phyloP scores from a whole-genome alignment of 1,140 invertebrate species.

The Brachionus rotundiformis region DNA sequence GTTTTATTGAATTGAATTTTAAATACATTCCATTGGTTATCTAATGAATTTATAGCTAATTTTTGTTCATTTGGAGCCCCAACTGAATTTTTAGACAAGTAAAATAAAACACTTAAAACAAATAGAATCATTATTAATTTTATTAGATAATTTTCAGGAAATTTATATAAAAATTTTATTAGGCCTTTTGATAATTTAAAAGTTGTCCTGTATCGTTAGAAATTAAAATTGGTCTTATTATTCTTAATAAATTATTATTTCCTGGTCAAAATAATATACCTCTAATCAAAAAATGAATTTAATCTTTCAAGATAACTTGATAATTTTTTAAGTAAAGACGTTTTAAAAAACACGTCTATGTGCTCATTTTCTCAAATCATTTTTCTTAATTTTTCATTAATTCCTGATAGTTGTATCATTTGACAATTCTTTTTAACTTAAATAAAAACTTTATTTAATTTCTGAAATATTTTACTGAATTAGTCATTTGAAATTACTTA shows the following conservation, averaged over 20 bases:
- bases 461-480: too few species aligned
- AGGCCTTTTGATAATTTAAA: background rate
- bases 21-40: slow-evolving; percentile 29
- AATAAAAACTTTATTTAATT: too few species aligned
- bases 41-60: background rate
- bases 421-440: too few species aligned
- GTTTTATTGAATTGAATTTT: slow-evolving; percentile 8
- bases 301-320: background rate
- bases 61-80: background rate
- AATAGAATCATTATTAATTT: background rate
- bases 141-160: background rate
- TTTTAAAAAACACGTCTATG: too few species aligned
- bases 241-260: too few species aligned
- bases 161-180: background rate
- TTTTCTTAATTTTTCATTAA: background rate
- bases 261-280: background rate
- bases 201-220: background rate
- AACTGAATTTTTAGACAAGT: background rate
- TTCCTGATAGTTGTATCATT: too few species aligned
- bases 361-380: background rate
- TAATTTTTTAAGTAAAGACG: too few species aligned
- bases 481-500: too few species aligned
- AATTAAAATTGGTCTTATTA: background rate
- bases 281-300: too few species aligned
- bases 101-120: too few species aligned